A percentile compares a stretch with the other conserved stretches of the same genome.
These are phyloP conservation scores for Patiria miniata DNA, from an alignment of 35 echinoderm and acorn worm species.

Conservation along the genomic window DNA sequence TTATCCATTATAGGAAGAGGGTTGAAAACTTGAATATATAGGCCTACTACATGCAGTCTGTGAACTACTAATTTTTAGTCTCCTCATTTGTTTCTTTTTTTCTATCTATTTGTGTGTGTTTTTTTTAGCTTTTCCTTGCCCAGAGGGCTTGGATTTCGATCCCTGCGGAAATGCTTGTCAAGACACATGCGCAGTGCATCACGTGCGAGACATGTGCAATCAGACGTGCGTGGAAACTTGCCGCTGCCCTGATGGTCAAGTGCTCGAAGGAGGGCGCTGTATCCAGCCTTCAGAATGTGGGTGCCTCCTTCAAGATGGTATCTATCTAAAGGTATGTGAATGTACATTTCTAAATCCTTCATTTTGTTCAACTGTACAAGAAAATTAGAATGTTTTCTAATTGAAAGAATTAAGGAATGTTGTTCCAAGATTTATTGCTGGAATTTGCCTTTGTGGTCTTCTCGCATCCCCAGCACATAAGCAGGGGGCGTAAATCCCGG, in stretches of 20 bases:
- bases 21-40: no score
- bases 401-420: no score
- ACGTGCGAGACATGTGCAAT: slow-evolving; percentile 24
- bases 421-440: no score
- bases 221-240: slow-evolving; percentile 65
- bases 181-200: slow-evolving; percentile 38
- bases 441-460: no score
- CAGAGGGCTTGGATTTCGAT: slow-evolving; percentile 55
- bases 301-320: slow-evolving; percentile 56
- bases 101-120: not conserved
- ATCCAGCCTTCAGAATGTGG: slow-evolving; percentile 62
- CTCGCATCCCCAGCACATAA: no score
- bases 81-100: not conserved
- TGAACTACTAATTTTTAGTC: no score
- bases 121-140: slow-evolving; percentile 50
- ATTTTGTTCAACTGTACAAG: no score
- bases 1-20: no score
- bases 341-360: not conserved
- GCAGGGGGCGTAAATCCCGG: no score
- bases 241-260: slow-evolving; percentile 59
- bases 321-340: slow-evolving; percentile 64
- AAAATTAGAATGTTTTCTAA: no score
- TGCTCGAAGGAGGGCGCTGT: slow-evolving; percentile 69
- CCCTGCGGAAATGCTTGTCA: slow-evolving; percentile 64
- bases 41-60: no score